phyloP scores from a whole-genome alignment of 2,888 invertebrate genomes.

The Drosophila quinaria region DNA sequence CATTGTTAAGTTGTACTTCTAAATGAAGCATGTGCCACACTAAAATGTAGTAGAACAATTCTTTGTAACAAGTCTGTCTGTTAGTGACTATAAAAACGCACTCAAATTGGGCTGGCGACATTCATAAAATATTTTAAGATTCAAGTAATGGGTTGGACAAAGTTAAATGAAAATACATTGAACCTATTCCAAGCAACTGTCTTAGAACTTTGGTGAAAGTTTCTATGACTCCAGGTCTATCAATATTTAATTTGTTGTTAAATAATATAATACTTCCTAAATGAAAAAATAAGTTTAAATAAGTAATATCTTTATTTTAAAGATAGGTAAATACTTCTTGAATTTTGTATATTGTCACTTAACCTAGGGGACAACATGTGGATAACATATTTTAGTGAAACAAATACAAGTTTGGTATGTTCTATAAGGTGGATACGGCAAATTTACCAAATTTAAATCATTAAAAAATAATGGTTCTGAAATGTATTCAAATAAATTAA shows the following conservation, averaged over 20 bases:
- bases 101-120: neutral
- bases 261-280: too few species aligned
- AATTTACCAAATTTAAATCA: neutral
- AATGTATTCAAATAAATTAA: neutral
- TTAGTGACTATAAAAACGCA: conserved; percentile 1
- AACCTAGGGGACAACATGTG: too few species aligned
- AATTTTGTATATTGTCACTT: too few species aligned
- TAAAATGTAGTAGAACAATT: neutral
- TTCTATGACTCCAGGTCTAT: neutral
- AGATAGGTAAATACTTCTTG: too few species aligned
- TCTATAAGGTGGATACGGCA: too few species aligned
- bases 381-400: too few species aligned
- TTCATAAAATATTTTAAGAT: neutral
- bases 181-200: neutral
- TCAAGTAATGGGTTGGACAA: neutral
- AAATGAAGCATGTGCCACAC: neutral
- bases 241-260: neutral
- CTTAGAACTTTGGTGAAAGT: neutral
- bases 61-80: neutral
- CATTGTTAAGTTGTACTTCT: conserved; percentile 6
- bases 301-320: too few species aligned
- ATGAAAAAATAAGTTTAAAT: too few species aligned
- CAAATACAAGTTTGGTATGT: too few species aligned
- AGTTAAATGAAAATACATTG: conserved; percentile 4
- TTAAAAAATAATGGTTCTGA: neutral